A percentile compares a stretch with the other conserved stretches of the same genome.
Evolutionary conservation across 2,797 vertebrate genomes (phyloP).

Genomic region (Chaetodon trifasciatus): DNA sequence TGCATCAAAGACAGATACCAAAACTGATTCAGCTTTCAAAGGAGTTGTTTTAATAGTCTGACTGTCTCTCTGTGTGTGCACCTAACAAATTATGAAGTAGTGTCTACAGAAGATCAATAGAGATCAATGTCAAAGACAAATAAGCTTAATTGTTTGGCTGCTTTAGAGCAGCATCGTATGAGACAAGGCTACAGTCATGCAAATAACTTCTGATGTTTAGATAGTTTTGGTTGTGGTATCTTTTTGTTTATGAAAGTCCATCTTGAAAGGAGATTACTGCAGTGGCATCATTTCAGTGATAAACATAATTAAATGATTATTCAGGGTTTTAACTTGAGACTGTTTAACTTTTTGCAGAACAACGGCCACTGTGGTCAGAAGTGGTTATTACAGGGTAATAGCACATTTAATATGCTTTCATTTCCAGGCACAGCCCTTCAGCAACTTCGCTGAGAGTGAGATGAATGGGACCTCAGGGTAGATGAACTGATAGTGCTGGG

Average conservation of each 20-base stretch:
- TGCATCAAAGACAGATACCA: conserved; percentile 34
- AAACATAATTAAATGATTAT: not conserved
- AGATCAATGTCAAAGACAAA: conserved; percentile 20
- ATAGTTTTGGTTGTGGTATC: not conserved
- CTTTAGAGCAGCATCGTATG: not conserved
- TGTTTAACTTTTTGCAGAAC: not conserved
- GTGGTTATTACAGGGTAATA: not conserved
- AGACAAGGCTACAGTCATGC: not conserved
- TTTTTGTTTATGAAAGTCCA: not conserved
- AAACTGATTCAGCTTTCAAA: conserved; percentile 45
- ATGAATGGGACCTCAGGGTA: not conserved
- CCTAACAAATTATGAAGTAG: conserved; percentile 3
- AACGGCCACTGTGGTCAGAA: not conserved
- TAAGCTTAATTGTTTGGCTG: conserved; percentile 7
- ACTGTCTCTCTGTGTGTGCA: not conserved
- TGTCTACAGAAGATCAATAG: conserved; percentile 9
- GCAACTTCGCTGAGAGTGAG: not conserved
- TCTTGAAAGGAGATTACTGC: not conserved
- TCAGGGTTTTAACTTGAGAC: not conserved
- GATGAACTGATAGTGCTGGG: not conserved
- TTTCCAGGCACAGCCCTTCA: not conserved
- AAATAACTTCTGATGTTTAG: not conserved
- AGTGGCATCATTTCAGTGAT: not conserved
- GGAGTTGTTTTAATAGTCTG: conserved; percentile 5
- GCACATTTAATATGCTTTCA: not conserved